These are phyloP conservation scores for Megathymus violae DNA, from an alignment of 1,140 invertebrate species.

Conservation along the genomic window DNA sequence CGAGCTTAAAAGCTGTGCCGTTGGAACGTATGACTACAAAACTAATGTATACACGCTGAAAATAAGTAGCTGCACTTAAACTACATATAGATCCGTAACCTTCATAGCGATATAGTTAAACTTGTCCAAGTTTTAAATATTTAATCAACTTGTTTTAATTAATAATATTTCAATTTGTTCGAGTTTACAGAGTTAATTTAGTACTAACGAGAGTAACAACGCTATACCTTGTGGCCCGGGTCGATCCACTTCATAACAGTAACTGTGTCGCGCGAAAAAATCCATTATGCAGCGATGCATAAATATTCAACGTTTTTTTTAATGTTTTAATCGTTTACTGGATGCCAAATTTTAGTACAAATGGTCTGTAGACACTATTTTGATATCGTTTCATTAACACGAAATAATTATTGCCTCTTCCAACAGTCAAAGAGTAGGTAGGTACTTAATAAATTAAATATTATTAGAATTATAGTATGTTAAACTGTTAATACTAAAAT, in stretches of 20 bases:
- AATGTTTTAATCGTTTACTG: neutral
- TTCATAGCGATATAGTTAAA: neutral
- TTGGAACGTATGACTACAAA: too few relatives aligned
- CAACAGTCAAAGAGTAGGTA: neutral
- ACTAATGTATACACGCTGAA: neutral
- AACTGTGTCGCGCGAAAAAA: slow-evolving; percentile 14
- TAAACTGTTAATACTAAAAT: too few relatives aligned
- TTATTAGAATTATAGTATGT: too few relatives aligned
- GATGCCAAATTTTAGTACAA: neutral
- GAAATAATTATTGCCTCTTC: too few relatives aligned
- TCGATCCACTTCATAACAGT: slow-evolving; percentile 4
- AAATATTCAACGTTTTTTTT: slow-evolving; percentile 1
- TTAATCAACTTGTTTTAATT: slow-evolving; percentile 1
- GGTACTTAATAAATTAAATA: too few relatives aligned
- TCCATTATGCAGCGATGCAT: slow-evolving; percentile 10
- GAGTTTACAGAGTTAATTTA: neutral
- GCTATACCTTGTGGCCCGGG: neutral
- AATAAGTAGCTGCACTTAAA: neutral
- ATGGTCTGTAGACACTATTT: neutral
- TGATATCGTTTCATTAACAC: too few relatives aligned
- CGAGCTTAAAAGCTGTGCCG: neutral
- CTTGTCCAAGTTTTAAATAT: neutral
- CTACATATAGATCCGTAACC: neutral
- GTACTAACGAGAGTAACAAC: slow-evolving; percentile 1
- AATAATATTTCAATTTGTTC: slow-evolving; percentile 7